Conservation (phyloP, 2,797 vertebrate genomes). For the Megaceryle alcyon region DNA sequence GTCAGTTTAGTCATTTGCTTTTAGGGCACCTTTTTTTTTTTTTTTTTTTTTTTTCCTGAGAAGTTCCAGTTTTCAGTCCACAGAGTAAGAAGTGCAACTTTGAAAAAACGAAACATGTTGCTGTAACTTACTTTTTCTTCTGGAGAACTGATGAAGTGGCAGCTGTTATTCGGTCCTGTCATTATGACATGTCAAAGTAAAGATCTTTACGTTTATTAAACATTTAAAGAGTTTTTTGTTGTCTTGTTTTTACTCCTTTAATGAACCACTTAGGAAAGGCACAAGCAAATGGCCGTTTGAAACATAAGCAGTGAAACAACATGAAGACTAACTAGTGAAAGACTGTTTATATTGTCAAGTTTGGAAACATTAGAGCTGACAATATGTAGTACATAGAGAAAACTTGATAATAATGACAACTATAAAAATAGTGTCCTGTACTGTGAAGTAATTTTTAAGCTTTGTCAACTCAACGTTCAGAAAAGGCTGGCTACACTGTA, state of each 20-base stretch:
- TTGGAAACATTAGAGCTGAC: background rate
- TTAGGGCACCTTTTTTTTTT: background rate
- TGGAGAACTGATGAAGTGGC: background rate
- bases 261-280: background rate
- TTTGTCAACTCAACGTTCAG: background rate
- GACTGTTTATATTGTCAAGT: background rate
- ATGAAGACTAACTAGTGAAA: background rate
- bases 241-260: background rate
- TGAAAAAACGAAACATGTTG: background rate
- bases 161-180: background rate
- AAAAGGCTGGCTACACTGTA: background rate
- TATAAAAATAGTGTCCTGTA: background rate
- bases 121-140: background rate
- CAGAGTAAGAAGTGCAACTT: background rate
- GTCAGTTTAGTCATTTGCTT: background rate
- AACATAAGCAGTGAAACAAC: background rate
- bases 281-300: background rate
- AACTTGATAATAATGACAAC: background rate
- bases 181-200: background rate
- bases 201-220: background rate
- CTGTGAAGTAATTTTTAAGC: background rate
- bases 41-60: too few species aligned
- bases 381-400: background rate
- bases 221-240: background rate
- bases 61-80: background rate